Conservation (phyloP, 2,797 vertebrate species). For the Mareca strepera region DNA sequence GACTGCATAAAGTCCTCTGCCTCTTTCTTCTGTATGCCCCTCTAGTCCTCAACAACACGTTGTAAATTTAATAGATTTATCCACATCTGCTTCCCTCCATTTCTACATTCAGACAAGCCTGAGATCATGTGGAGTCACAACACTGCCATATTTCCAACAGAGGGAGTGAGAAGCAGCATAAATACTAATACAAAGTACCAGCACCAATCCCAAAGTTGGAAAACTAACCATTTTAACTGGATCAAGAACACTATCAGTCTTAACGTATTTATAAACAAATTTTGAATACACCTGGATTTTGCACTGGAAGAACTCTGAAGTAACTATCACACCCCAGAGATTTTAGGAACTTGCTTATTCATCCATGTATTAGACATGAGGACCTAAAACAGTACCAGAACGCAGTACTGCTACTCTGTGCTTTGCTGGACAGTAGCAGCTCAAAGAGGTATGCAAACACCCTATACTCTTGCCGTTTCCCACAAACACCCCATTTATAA, state of each 20-base stretch:
- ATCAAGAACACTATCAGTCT: background rate
- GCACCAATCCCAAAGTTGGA: background rate
- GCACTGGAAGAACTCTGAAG: background rate
- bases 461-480: background rate
- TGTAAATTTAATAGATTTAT: background rate
- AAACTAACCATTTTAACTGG: background rate
- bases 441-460: background rate
- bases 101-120: background rate
- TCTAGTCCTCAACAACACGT: background rate
- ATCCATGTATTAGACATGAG: background rate
- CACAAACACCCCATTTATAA: background rate
- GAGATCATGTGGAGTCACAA: rapidly evolving
- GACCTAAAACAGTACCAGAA: background rate
- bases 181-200: rapidly evolving
- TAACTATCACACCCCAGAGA: background rate
- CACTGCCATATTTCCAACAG: background rate
- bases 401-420: rapidly evolving
- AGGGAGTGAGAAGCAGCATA: background rate
- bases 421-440: background rate
- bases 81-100: background rate
- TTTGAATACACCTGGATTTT: background rate
- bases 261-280: background rate
- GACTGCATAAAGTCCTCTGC: background rate
- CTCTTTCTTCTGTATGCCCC: background rate
- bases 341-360: background rate